Evolutionary conservation across 2,797 vertebrate species (phyloP).

Genomic region (Trachops cirrhosus): DNA sequence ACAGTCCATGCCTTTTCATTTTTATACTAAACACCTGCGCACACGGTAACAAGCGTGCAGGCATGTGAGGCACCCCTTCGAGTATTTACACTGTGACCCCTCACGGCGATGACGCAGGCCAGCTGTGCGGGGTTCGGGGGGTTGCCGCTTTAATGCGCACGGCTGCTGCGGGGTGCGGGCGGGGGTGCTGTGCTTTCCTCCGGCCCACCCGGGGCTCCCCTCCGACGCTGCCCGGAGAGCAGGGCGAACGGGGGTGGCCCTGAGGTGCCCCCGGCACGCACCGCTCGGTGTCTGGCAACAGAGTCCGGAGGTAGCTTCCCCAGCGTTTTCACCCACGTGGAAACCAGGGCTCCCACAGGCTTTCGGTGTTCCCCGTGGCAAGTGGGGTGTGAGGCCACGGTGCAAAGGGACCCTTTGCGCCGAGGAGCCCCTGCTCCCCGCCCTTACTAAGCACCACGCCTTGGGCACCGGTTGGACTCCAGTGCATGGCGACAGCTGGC

Average conservation of each 20-base stretch:
- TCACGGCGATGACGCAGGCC: too few relatives aligned
- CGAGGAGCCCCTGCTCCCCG: too few relatives aligned
- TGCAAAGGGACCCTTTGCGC: too few relatives aligned
- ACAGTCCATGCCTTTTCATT: not conserved
- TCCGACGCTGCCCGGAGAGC: not conserved
- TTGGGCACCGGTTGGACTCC: fast-evolving
- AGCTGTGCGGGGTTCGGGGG: too few relatives aligned
- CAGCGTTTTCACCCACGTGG: not conserved
- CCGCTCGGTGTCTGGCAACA: too few relatives aligned
- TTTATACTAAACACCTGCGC: not conserved
- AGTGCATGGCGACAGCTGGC: fast-evolving
- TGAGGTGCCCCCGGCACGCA: fast-evolving
- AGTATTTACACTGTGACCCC: too few relatives aligned
- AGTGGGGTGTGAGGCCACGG: too few relatives aligned
- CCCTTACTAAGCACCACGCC: not conserved
- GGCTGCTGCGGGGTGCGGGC: fast-evolving
- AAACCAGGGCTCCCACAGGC: not conserved
- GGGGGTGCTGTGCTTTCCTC: not conserved
- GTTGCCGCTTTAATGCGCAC: not conserved
- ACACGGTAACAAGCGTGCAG: not conserved
- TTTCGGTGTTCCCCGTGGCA: fast-evolving
- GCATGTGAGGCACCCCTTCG: not conserved
- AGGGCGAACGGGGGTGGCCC: too few relatives aligned
- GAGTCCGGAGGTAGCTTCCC: fast-evolving
- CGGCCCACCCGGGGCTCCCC: not conserved